These are phyloP conservation scores for Melanogrammus aeglefinus DNA, from an alignment of 2,797 vertebrate genomes.

Conservation along the genomic window DNA sequence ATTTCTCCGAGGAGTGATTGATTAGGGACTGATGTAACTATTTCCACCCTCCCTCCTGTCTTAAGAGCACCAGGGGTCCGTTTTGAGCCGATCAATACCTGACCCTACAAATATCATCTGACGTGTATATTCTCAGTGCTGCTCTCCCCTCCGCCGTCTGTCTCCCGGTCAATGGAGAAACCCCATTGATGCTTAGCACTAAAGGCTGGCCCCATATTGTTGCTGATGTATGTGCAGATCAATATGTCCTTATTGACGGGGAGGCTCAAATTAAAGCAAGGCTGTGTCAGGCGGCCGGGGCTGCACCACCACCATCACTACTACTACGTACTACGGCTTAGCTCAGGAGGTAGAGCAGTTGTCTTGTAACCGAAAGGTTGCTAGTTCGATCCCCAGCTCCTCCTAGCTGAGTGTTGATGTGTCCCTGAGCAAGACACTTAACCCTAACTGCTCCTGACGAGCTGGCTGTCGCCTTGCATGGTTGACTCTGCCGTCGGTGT, in stretches of 20 bases:
- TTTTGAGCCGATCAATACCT: constrained; percentile 74
- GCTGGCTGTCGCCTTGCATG: no score
- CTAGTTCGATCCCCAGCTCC: no score
- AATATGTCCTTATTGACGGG: constrained; percentile 34
- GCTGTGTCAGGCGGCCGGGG: constrained; percentile 25
- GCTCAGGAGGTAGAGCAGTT: no score
- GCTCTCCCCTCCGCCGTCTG: constrained; percentile 5
- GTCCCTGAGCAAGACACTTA: no score
- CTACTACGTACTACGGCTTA: no score
- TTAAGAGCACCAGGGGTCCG: constrained; percentile 75
- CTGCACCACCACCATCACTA: constrained; percentile 9
- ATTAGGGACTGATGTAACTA: constrained; percentile 57
- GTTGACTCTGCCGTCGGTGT: no score
- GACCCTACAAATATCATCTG: constrained; percentile 76
- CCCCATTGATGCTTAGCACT: constrained; percentile 44
- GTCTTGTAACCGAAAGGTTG: no score
- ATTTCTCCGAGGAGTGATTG: constrained; percentile 50
- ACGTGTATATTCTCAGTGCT: constrained; percentile 50
- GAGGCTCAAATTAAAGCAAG: constrained; percentile 16
- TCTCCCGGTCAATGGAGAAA: constrained; percentile 31
- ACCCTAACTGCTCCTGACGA: no score
- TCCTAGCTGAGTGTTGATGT: no score
- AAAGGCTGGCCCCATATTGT: constrained; percentile 45
- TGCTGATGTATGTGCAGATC: constrained; percentile 55
- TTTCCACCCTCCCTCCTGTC: constrained; percentile 44